Percentiles rank a stretch among this genome's conserved stretches.
These are phyloP conservation scores for Toxonevra muliebris DNA, from an alignment of 2,888 invertebrate species.

Conservation along the genomic window DNA sequence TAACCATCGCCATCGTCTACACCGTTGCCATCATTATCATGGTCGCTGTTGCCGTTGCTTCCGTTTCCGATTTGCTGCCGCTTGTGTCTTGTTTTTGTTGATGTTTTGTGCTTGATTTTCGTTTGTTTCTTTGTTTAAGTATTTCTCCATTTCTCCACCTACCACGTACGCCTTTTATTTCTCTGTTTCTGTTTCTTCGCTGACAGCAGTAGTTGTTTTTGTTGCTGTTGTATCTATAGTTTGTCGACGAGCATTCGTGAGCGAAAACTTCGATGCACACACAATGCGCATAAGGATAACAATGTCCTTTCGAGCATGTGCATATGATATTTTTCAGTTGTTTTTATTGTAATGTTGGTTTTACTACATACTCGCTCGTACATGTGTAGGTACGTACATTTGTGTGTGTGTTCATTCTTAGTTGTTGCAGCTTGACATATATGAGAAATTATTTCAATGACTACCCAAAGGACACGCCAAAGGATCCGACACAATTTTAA, in stretches of 20 bases:
- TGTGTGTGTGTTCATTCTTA: no score
- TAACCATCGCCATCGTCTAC: background rate
- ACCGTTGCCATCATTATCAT: constrained; percentile 12
- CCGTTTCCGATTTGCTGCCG: constrained; percentile 30
- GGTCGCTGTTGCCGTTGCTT: constrained; percentile 27
- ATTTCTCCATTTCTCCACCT: constrained; percentile 1
- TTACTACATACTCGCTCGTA: constrained; percentile 31
- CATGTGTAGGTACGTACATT: no score
- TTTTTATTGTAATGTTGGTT: constrained; percentile 51
- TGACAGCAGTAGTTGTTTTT: background rate
- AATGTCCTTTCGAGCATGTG: background rate
- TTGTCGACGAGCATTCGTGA: no score
- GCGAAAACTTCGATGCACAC: background rate
- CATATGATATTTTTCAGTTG: constrained; percentile 36
- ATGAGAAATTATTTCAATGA: constrained; percentile 58
- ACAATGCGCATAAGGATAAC: background rate
- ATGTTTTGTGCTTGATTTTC: constrained; percentile 13
- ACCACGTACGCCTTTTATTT: no score
- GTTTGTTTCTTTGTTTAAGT: background rate
- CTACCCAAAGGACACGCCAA: constrained; percentile 49
- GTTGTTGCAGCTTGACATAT: constrained; percentile 24
- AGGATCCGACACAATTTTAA: constrained; percentile 49
- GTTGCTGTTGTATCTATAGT: no score
- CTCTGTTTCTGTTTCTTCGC: background rate
- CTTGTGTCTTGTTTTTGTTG: constrained; percentile 9